Evolutionary conservation across 2,113 vertebrate species (phyloP), one percentile per base, ranked within the genome.

Genomic region (Festucalex cinctus): DNA sequence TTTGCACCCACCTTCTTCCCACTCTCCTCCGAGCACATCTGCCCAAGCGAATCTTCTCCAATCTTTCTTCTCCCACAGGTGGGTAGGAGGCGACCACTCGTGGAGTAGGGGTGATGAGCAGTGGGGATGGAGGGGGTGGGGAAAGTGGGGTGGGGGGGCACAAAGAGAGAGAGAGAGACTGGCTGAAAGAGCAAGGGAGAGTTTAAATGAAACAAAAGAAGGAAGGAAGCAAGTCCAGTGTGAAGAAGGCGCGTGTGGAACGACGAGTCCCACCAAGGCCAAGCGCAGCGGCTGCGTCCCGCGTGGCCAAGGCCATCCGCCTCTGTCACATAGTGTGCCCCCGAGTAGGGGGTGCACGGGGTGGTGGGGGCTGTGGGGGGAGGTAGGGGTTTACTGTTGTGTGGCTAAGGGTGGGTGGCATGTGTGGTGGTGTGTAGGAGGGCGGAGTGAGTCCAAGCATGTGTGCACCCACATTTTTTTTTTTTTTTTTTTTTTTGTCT

Each of bases 291-390:
- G 88, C 86, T 86, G 89, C 84, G 74, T 87, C 87, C 85, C 86
- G 82, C 85, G 75, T 87, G 85, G 88, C 85, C 89, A 77, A 85
- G 84, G 90, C 90, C 92, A 90, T 91, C 73, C 86, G 83, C 87
- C 78, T 81, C 90, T 90, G 85, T 87, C 89, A 86, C 85, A 76
- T 79, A 62, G 10, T 53, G 74, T 81, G 84, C 80, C 86, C 84
- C 84, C 74, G 54, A 53, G 74, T 78, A 69, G 73, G 91, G 89
- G 90, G 79, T 83, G 88, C 83, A 85, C 65, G 58, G 63, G 69
- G 66, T 9, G 43, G 10, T 10, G 69, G 36, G 41, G 66, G 48
- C 20, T 49, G 20, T 20, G 58, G 26, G 63, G 41, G 61, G 43
- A 1, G n/a, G 59, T 4, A 19, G 63, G 49, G 3, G 57, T 36